Evolutionary conservation across 2,113 vertebrate species (phyloP).

Genomic region (Hippocampus zosterae): DNA sequence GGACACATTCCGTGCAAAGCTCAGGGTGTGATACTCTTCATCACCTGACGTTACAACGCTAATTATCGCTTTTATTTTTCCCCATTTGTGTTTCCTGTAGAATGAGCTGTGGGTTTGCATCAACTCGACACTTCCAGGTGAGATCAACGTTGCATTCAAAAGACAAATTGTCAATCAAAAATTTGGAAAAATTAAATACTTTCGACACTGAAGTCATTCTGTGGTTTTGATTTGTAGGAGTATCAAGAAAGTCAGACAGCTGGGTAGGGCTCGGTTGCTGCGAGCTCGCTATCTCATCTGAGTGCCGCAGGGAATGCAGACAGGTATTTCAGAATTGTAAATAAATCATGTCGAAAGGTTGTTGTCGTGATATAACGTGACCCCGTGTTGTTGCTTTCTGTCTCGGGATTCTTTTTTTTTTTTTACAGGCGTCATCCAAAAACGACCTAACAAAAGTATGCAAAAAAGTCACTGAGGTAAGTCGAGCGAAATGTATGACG

Average conservation of each 20-base stretch:
- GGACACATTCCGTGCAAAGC: neutral
- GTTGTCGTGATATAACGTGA: neutral
- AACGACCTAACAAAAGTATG: constrained; percentile 91
- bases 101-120: constrained; percentile 94
- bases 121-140: constrained; percentile 96
- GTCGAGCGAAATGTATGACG: constrained; percentile 12
- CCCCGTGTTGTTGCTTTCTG: neutral
- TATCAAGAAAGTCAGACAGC: constrained; percentile 88
- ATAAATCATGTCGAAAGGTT: neutral
- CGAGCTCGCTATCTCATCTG: constrained; percentile 88
- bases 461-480: constrained; percentile 95
- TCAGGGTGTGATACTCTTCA: neutral
- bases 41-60: neutral
- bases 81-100: constrained; percentile 62
- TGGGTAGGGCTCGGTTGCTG: constrained; percentile 98
- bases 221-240: constrained; percentile 66
- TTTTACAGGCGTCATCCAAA: constrained; percentile 85
- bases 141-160: constrained; percentile 32
- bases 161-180: too few relatives aligned
- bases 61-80: neutral
- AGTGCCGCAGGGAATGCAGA: constrained; percentile 90
- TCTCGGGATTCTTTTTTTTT: neutral
- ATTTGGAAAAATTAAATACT: too few relatives aligned
- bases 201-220: too few relatives aligned
- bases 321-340: constrained; percentile 75